Percentiles rank a stretch among this genome's conserved stretches.
These are phyloP conservation scores for Conus canariensis DNA, from an alignment of 2,888 invertebrate species.

Conservation along the genomic window DNA sequence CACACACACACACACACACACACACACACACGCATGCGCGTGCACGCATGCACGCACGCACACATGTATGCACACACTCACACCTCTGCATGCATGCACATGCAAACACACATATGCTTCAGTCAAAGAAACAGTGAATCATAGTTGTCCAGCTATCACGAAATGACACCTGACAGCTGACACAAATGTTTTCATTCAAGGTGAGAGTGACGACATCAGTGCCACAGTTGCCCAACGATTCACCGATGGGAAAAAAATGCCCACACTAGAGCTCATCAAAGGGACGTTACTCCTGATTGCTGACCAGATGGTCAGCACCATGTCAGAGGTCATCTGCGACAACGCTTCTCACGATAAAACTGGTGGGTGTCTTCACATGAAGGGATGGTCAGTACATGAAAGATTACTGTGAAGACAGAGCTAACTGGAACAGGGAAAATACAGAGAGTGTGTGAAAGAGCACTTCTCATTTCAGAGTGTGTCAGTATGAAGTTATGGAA, in stretches of 20 bases:
- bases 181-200: neutral
- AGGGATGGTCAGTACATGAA: conserved; percentile 59
- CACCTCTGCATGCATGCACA: neutral
- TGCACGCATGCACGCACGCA: neutral
- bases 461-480: too few species aligned
- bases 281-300: conserved; percentile 71
- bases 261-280: conserved; percentile 71
- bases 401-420: neutral
- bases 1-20: neutral
- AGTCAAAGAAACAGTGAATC: neutral
- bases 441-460: too few species aligned
- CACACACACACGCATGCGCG: neutral
- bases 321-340: conserved; percentile 74
- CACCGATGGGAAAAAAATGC: conserved; percentile 60
- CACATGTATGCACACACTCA: neutral
- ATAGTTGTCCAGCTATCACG: neutral
- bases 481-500: too few species aligned
- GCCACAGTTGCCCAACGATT: conserved; percentile 59
- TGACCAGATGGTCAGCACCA: conserved; percentile 73
- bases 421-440: too few species aligned
- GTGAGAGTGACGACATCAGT: conserved; percentile 48
- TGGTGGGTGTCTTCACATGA: conserved; percentile 53
- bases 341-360: conserved; percentile 67
- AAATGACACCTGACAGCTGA: too few species aligned
- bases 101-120: neutral